These are phyloP conservation scores for Drosophila mimica DNA, from an alignment of 2,888 invertebrate genomes.

Conservation along the genomic window DNA sequence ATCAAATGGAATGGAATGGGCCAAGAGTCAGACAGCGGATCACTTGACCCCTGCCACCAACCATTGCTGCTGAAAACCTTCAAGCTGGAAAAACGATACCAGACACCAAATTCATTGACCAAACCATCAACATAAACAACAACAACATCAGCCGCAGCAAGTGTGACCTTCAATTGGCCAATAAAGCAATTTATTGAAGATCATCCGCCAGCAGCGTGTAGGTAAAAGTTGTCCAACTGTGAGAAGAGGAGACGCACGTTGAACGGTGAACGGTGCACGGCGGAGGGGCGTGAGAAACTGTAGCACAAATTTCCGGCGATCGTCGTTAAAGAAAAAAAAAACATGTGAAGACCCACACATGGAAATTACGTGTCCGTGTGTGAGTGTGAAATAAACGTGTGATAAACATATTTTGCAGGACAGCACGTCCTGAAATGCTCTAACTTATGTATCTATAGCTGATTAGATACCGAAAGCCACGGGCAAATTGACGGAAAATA, in stretches of 20 bases:
- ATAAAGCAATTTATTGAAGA: slow-evolving; percentile 77
- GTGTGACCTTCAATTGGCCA: slow-evolving; percentile 76
- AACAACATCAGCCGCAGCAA: slow-evolving; percentile 48
- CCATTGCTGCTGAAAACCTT: slow-evolving; percentile 42
- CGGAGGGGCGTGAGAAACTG: slow-evolving; percentile 71
- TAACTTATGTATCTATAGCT: slow-evolving; percentile 40
- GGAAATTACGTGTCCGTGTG: slow-evolving; percentile 63
- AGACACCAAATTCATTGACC: slow-evolving; percentile 60
- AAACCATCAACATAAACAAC: slow-evolving; percentile 20
- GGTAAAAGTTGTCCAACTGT: slow-evolving; percentile 73
- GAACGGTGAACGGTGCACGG: slow-evolving; percentile 1
- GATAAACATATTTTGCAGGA: slow-evolving; percentile 42
- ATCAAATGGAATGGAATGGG: slow-evolving; percentile 20
- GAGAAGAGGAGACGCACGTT: slow-evolving; percentile 28
- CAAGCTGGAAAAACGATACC: slow-evolving; percentile 53
- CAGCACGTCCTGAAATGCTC: slow-evolving; percentile 62
- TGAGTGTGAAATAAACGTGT: slow-evolving; percentile 40
- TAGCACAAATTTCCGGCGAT: slow-evolving; percentile 54
- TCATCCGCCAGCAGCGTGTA: slow-evolving; percentile 44
- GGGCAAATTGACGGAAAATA: slow-evolving; percentile 70
- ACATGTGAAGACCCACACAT: slow-evolving; percentile 52
- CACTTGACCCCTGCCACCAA: slow-evolving; percentile 70
- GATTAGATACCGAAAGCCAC: slow-evolving; percentile 46
- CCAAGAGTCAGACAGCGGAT: slow-evolving; percentile 51
- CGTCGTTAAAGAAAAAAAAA: slow-evolving; percentile 43